phyloP scores from a whole-genome alignment of 2,797 vertebrate species.

The Apodemus agrarius region DNA sequence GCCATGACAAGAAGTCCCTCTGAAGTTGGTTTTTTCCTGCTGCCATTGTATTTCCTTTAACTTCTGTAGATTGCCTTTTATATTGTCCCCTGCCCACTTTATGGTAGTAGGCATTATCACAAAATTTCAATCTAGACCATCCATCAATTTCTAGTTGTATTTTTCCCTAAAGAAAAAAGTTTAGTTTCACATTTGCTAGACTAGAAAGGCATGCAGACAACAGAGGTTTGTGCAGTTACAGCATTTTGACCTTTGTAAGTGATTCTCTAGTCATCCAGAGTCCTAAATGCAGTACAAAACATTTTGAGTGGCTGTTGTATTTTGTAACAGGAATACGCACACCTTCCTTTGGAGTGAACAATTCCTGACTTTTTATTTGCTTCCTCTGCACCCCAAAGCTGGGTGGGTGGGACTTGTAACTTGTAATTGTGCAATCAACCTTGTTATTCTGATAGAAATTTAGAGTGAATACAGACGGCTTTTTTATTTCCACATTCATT shows the following conservation, averaged over 20 bases:
- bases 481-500: background rate
- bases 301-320: fast-evolving
- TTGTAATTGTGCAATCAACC: background rate
- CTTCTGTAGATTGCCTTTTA: background rate
- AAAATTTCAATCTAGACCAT: background rate
- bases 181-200: background rate
- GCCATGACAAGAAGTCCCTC: background rate
- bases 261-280: fast-evolving
- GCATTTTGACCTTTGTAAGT: background rate
- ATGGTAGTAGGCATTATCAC: no score
- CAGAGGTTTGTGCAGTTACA: background rate
- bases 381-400: background rate
- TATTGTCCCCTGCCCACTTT: background rate
- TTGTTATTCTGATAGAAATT: background rate
- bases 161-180: background rate
- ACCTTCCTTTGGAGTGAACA: background rate
- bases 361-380: background rate
- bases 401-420: no score
- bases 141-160: background rate
- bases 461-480: background rate
- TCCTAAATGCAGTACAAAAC: background rate
- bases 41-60: background rate
- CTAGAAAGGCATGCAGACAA: background rate
- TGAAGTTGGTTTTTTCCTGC: background rate
- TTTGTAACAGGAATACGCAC: background rate